phyloP scores from a whole-genome alignment of 2,113 vertebrate species.

The Periophthalmodon schlosseri region DNA sequence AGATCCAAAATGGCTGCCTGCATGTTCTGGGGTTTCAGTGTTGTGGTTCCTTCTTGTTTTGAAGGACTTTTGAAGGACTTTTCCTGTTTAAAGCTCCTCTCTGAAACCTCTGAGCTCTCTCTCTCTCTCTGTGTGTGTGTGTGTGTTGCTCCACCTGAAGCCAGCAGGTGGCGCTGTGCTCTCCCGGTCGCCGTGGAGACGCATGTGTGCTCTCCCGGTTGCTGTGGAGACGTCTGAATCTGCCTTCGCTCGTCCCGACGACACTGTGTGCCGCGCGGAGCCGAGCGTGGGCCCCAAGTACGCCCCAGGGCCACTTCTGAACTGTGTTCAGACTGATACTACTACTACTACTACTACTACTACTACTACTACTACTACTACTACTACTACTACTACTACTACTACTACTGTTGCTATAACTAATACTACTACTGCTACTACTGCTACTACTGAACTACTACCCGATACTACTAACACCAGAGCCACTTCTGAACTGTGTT shows the following conservation, averaged over 20 bases:
- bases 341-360: too few relatives aligned
- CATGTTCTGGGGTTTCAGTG: not conserved
- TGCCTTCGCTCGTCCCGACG: constrained; percentile 86
- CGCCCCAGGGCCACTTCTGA: constrained; percentile 99
- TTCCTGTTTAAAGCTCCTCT: too few relatives aligned
- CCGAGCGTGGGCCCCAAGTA: constrained; percentile 90
- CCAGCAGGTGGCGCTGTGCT: constrained; percentile 18
- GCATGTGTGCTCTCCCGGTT: constrained; percentile 46
- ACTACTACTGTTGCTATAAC: too few relatives aligned
- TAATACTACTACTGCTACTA: too few relatives aligned
- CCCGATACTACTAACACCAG: too few relatives aligned
- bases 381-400: too few relatives aligned
- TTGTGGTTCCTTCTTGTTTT: not conserved
- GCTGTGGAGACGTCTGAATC: constrained; percentile 81
- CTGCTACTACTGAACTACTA: too few relatives aligned
- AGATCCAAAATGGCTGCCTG: not conserved
- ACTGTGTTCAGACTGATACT: constrained; percentile 89
- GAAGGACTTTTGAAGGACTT: too few relatives aligned
- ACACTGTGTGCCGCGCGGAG: constrained; percentile 90
- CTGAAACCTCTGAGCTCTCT: not conserved
- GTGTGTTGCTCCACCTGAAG: not conserved
- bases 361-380: too few relatives aligned
- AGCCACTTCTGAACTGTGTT: not conserved
- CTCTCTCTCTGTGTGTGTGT: not conserved
- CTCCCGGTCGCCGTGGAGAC: constrained; percentile 65